phyloP scores from a whole-genome alignment of 1,140 invertebrate species.

The Temnothorax longispinosus region DNA sequence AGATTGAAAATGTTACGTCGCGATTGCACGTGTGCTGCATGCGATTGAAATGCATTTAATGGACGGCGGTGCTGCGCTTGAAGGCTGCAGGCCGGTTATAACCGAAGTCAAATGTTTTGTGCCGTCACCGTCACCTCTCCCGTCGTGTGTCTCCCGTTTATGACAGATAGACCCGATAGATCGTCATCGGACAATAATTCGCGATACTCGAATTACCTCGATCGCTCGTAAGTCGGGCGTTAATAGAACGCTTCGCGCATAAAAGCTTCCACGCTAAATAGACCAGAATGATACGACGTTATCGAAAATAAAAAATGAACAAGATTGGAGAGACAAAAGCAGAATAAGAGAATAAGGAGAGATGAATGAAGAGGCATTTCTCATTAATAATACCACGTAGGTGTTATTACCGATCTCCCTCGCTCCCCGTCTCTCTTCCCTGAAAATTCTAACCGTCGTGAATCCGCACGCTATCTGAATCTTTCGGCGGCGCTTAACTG shows the following conservation, averaged over 20 bases:
- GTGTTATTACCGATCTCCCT: neutral
- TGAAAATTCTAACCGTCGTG: neutral
- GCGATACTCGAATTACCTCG: neutral
- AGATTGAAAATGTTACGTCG: slow-evolving; percentile 24
- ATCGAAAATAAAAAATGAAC: neutral
- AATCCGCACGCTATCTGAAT: slow-evolving; percentile 7
- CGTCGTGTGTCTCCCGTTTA: neutral
- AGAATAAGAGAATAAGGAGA: neutral
- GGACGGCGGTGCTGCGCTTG: slow-evolving; percentile 8
- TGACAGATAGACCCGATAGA: neutral
- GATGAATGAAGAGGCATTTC: neutral
- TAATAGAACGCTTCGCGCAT: neutral
- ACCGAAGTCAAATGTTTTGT: slow-evolving; percentile 33
- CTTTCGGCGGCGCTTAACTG: slow-evolving; percentile 15
- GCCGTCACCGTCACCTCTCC: slow-evolving; percentile 19
- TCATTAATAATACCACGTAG: slow-evolving; percentile 1
- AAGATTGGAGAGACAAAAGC: neutral
- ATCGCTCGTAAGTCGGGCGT: neutral
- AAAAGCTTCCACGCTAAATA: neutral
- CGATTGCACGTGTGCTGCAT: neutral
- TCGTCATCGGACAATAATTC: slow-evolving; percentile 24
- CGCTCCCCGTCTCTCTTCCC: neutral
- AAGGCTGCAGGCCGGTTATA: slow-evolving; percentile 27
- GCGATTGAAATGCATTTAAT: slow-evolving; percentile 47
- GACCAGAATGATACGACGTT: neutral